A percentile compares a stretch with the other conserved stretches of the same genome.
phyloP scores from a whole-genome alignment of 2,888 invertebrate species.

The Drosophila rubida region DNA sequence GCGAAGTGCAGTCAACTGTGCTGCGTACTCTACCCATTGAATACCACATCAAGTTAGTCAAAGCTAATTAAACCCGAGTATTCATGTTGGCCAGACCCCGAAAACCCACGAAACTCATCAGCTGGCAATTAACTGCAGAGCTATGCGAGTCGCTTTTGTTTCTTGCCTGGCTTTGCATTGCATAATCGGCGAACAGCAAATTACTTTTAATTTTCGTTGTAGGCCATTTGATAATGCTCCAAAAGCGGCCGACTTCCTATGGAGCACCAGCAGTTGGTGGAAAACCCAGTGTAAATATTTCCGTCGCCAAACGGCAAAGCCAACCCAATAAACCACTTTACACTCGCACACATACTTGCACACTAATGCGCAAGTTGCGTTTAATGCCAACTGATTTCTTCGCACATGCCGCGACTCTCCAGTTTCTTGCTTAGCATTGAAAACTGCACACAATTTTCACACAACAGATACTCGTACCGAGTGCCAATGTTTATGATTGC shows the following conservation, averaged over 20 bases:
- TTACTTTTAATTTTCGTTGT: slow-evolving; percentile 71
- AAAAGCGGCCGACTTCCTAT: slow-evolving; percentile 59
- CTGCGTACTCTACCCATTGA: slow-evolving; percentile 6
- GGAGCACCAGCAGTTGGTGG: slow-evolving; percentile 12
- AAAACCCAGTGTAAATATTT: slow-evolving; percentile 53
- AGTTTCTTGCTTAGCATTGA: slow-evolving; percentile 61
- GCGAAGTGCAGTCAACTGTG: slow-evolving; percentile 62
- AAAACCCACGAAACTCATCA: slow-evolving; percentile 8
- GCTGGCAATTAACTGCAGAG: slow-evolving; percentile 48
- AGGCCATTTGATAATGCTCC: slow-evolving; percentile 59
- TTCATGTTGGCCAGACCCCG: slow-evolving; percentile 41
- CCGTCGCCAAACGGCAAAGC: slow-evolving; percentile 25
- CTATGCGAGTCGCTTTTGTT: slow-evolving; percentile 15
- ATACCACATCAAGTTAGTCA: slow-evolving; percentile 15
- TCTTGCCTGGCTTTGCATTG: slow-evolving; percentile 39
- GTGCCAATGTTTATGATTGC: slow-evolving; percentile 44
- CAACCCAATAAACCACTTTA: slow-evolving; percentile 60
- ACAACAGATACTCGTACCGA: slow-evolving; percentile 1
- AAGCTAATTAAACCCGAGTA: slow-evolving; percentile 42
- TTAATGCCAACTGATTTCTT: slow-evolving; percentile 43
- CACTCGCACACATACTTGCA: slow-evolving; percentile 32
- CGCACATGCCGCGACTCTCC: slow-evolving; percentile 24
- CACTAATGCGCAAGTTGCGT: slow-evolving; percentile 19
- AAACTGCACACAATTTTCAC: slow-evolving; percentile 53
- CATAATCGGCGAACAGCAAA: slow-evolving; percentile 59